Base-by-base conservation (phyloP, 2,113 vertebrate species). In the Galeopterus variegatus region DNA sequence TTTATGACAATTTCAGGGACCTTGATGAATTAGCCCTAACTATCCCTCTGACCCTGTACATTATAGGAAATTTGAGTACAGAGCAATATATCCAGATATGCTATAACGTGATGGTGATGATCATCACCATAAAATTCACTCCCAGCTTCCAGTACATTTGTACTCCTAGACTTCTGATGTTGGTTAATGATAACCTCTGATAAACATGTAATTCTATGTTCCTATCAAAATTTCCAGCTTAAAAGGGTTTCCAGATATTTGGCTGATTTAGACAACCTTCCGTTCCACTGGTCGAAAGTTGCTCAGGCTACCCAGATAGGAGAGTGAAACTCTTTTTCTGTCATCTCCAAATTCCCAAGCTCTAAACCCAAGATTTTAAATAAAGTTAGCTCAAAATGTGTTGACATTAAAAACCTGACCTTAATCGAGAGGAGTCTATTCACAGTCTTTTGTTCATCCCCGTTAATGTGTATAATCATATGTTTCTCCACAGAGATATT, bases 401-500 rank as follows among this genome's bases (percentile, higher is more conserved):
- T 65, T 89, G 48, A 19, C 26, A 76, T 81, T 80, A 65, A 90
- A 94, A 54, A 54, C 3, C 31, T 80, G n/a, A 76, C 33, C 52
- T 87, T 81, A 88, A 64, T 70, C 73, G 56, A 93, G 5, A 93
- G 11, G 23, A 88, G 8, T 1, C 19, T 64, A n/a, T 50, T 93
- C 12, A 79, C 58, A 62, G 31, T 23, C 2, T 92, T 73, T 73
- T 75, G 24, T 77, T 88, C 58, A 79, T 72, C n/a, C 8, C 11
- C 23, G 2, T 69, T 76, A 17, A 3, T 52, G 33, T 81, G 41
- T 13, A 77, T 60, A 72, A 69, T 75, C 64, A 33, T 83, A 36
- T n/a, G 28, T 73, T 93, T 91, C 24, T 88, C 65, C 48, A 76
- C 33, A 62, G 77, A 84, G 13, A 65, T 94, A 72, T 65, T 80